Evolutionary conservation across 2,113 vertebrate genomes (phyloP), one percentile per base, ranked within the genome.

Genomic region (Euleptes europaea): DNA sequence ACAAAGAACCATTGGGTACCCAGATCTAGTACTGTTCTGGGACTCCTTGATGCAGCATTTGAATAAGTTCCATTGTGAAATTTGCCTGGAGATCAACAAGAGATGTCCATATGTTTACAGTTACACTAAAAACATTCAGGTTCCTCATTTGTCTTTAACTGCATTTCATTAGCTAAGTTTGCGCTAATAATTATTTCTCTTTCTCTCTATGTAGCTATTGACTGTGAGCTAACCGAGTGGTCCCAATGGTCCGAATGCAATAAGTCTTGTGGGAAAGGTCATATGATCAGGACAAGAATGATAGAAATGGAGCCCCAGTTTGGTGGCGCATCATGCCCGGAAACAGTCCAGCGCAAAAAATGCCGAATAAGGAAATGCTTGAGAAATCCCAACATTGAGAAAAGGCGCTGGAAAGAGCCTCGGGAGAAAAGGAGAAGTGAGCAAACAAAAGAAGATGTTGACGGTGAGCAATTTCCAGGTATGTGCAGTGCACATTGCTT

Each of bases 181-280:
- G 0, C 0, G 12, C 38, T 23, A 33, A 67, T 40, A 21, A 9
- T n/a, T 2, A 17, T 57, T 85, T 38, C 54, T 77, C 0, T 0
- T 47, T 47, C 47, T 63, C 7, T 91, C 72, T 83, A 47, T 44
- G 17, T 92, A 99, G 99, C 99, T 38, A 98, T 97, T 1, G 96
- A 98, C 95, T 99, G 99, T 75, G 91, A 97, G 89, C 95, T 99
- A 91, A 97, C 97, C 0, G 98, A 98, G 84, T 99, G 99, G 99
- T 97, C 97, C 0, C 98, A 98, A 72, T 99, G 99, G 99, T 98
- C 98, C 0, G 98, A 99, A 92, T 99, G 99, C 91, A 99, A 98
- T 78, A 99, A 99, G 88, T 99, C 99, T 0, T 99, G 99, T 26
- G 99, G 99, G 15, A 99, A 99, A 91, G 99, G 99, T 73, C 98